Base-by-base conservation (phyloP, 2,797 vertebrate genomes). In the Platyrinchus mystaceus region DNA sequence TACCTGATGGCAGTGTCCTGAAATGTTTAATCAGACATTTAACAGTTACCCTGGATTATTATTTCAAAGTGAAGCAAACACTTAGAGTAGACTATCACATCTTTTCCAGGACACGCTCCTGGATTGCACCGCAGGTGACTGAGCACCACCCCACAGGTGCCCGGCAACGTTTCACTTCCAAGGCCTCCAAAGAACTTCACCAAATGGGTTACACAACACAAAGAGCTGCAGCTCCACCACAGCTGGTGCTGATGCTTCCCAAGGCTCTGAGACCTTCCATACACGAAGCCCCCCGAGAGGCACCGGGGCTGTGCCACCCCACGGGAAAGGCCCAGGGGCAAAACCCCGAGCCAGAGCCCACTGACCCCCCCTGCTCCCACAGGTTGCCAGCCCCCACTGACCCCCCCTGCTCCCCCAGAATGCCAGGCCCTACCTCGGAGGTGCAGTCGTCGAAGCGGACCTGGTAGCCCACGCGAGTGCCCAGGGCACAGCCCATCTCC, bases 381-480 rank as follows among this genome's bases (percentile, higher is more conserved):
- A 27, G 47, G 26, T 27, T 16, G 26, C 16, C 9, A 6, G 58
- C 9, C 21, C 89, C 47, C 39, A 1, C 39, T 39, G 39, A n/a
- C n/a, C 39, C 39, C 39, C 39, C 39, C 39, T 39, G 37, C 37
- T 39, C n/a, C n/a, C n/a, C n/a, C n/a, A n/a, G n/a, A n/a, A n/a
- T n/a, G n/a, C n/a, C n/a, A 11, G 58, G 43, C 44, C 98, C 63
- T 97, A 99, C 99, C 98, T 99, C 97, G 5, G 98, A 98, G 26
- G 98, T 98, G 97, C 98, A 99, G 96, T 99, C 99, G 75, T 99
- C 99, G 49, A 99, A 99, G 93, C 99, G 99, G 41, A 99, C 99
- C 97, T 99, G 99, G 96, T 99, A 99, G 7, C 99, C 99, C 27
- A 99, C 99, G 14, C 98, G 95, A 46, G 96, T 96, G 20, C 99